These are phyloP conservation scores for Lypha dubia DNA, from an alignment of 2,888 invertebrate species.

Conservation along the genomic window DNA sequence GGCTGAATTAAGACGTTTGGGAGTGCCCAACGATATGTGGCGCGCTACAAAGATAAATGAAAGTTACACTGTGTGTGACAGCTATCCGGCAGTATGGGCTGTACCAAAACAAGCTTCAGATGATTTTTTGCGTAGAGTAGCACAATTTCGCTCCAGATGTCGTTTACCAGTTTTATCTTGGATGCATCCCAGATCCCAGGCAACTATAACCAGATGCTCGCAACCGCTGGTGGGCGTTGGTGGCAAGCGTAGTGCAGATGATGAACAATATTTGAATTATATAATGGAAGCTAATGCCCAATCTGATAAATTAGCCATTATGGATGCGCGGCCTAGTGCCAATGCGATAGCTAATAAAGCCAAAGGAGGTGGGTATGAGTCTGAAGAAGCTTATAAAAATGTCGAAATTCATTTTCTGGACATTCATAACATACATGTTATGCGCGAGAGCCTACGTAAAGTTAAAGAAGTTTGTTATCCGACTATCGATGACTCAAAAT, in stretches of 20 bases:
- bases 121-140: slow-evolving; percentile 89
- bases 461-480: slow-evolving; percentile 98
- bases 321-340: slow-evolving; percentile 98
- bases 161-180: slow-evolving; percentile 97
- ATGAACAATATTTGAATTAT: slow-evolving; percentile 95
- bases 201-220: slow-evolving; percentile 96
- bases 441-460: slow-evolving; percentile 98
- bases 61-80: slow-evolving; percentile 96
- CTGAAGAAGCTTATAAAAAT: slow-evolving; percentile 97
- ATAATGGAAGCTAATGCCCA: slow-evolving; percentile 99
- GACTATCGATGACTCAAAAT: slow-evolving; percentile 95
- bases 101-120: slow-evolving; percentile 96
- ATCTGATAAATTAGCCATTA: slow-evolving; percentile 97
- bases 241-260: slow-evolving; percentile 94
- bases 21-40: slow-evolving; percentile 98
- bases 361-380: slow-evolving; percentile 99
- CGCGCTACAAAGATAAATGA: slow-evolving; percentile 96
- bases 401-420: slow-evolving; percentile 98
- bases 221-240: slow-evolving; percentile 97
- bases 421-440: slow-evolving; percentile 99
- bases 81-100: slow-evolving; percentile 97
- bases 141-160: slow-evolving; percentile 87
- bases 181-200: slow-evolving; percentile 98
- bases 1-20: slow-evolving; percentile 95
- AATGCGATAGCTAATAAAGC: slow-evolving; percentile 99